Evolutionary conservation across 2,797 vertebrate genomes (phyloP), one percentile per base, ranked within the genome.

Genomic region (Chromobotia macracanthus): DNA sequence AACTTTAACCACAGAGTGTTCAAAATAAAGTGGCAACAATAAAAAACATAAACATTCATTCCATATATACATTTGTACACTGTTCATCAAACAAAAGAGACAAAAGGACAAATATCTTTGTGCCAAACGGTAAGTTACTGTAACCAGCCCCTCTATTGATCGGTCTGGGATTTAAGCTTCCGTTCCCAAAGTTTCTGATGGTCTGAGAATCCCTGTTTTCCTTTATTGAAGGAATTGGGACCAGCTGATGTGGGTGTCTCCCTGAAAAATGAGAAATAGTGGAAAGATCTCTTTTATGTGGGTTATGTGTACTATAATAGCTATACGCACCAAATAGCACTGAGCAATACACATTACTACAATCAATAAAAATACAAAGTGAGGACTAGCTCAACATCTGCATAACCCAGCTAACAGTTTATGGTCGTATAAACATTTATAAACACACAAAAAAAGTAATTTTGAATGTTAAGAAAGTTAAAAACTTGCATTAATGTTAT

Each of bases 191-290:
- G 93, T 92, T 98, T 99, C 93, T 99, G 96, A 93, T 97, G 95
- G 91, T 99, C 97, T 80, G 97, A 98, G 94, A 99, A 99, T 18
- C 98, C 97, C 89, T 99, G 98, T 88, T 99, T 99, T 87, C 98
- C 97, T 94, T 99, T 99, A 91, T 99, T 99, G 91, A 99, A 99
- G 19, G 98, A 99, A 88, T 99, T 99, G 85, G 97, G 98, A 91
- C 98, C 98, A 7, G 98, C 97, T 85, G 97, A 99, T 79, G 98
- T 99, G 81, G 98, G 97, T 0, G 97, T 99, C 89, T 99, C 98
- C 89, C 98, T 99, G 88, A 76, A 89, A 63, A 61, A 35, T 50
- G 15, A 55, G 15, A 73, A 4, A 28, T 2, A 48, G n/a, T 28
- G 10, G 11, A 3, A 61, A n/a, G n/a, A n/a, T n/a, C n/a, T n/a